Evolutionary conservation across 92 coral and sea anemone species (phyloP).

Genomic region (Chrysogorgia sp.): DNA sequence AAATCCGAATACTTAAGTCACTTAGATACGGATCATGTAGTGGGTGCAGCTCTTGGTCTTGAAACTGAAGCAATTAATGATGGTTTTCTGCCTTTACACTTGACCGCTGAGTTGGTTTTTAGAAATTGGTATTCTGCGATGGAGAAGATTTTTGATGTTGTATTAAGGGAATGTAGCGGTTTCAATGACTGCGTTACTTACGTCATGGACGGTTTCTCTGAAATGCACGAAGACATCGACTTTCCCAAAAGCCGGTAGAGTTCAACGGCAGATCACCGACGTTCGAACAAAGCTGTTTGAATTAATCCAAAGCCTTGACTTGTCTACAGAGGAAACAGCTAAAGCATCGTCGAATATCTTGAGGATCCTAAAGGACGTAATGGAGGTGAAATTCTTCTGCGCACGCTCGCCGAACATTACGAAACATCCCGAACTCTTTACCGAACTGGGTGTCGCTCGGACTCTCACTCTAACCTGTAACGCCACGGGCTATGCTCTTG

Average conservation of each 20-base stretch:
- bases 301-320: slow-evolving; percentile 37
- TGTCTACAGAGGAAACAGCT: slow-evolving; percentile 44
- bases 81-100: slow-evolving; percentile 41
- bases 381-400: slow-evolving; percentile 55
- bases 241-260: slow-evolving; percentile 75
- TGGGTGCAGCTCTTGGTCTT: slow-evolving; percentile 30
- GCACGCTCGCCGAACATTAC: slow-evolving; percentile 74
- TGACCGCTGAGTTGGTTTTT: slow-evolving; percentile 47
- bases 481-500: slow-evolving; percentile 54
- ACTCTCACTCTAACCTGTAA: slow-evolving; percentile 58
- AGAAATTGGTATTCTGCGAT: slow-evolving; percentile 71
- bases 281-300: slow-evolving; percentile 41
- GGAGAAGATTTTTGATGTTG: slow-evolving; percentile 65
- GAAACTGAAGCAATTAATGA: not conserved
- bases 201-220: slow-evolving; percentile 53
- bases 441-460: slow-evolving; percentile 58
- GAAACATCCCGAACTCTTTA: slow-evolving; percentile 59
- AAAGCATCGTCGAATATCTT: slow-evolving; percentile 46
- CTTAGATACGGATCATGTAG: slow-evolving; percentile 43
- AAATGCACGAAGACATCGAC: slow-evolving; percentile 62
- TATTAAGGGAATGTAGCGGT: slow-evolving; percentile 56
- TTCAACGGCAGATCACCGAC: slow-evolving; percentile 72
- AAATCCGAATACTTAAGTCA: slow-evolving; percentile 39
- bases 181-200: slow-evolving; percentile 68
- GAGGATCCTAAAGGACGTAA: slow-evolving; percentile 45